phyloP scores from a whole-genome alignment of 2,113 vertebrate genomes.

The Chloropsis cyanopogon region DNA sequence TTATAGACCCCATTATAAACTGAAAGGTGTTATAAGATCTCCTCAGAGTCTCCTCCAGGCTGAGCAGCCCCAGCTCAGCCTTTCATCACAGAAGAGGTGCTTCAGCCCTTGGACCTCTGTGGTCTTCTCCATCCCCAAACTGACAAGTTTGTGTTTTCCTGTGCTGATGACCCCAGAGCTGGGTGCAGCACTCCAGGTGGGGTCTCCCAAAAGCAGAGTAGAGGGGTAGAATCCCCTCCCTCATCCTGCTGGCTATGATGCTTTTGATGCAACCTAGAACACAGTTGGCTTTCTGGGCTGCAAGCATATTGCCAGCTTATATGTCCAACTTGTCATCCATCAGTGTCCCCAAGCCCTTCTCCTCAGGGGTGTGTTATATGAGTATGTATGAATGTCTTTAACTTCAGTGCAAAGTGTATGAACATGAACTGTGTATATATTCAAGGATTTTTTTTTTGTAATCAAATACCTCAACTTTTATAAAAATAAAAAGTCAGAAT shows the following conservation, averaged over 20 bases:
- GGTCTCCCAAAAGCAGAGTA: background rate
- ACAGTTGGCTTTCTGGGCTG: accelerated
- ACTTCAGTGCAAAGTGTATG: background rate
- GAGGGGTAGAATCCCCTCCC: background rate
- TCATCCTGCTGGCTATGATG: accelerated
- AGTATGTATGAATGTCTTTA: background rate
- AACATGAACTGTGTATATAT: background rate
- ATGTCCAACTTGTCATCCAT: background rate
- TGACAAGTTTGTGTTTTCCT: background rate
- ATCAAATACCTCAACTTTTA: background rate
- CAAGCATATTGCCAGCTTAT: accelerated
- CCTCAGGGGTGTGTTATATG: background rate
- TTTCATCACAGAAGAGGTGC: background rate
- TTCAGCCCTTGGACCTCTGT: background rate
- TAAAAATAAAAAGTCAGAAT: background rate
- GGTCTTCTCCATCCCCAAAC: background rate
- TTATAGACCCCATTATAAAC: background rate
- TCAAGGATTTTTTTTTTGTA: background rate
- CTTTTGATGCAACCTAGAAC: background rate
- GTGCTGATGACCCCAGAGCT: background rate
- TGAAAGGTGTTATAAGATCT: background rate
- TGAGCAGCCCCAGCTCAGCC: background rate
- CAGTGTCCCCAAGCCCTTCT: background rate
- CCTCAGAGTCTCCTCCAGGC: background rate
- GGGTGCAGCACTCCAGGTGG: background rate